These are phyloP conservation scores for Myotis findleyi DNA, from an alignment of 2,797 vertebrate species.

Conservation along the genomic window DNA sequence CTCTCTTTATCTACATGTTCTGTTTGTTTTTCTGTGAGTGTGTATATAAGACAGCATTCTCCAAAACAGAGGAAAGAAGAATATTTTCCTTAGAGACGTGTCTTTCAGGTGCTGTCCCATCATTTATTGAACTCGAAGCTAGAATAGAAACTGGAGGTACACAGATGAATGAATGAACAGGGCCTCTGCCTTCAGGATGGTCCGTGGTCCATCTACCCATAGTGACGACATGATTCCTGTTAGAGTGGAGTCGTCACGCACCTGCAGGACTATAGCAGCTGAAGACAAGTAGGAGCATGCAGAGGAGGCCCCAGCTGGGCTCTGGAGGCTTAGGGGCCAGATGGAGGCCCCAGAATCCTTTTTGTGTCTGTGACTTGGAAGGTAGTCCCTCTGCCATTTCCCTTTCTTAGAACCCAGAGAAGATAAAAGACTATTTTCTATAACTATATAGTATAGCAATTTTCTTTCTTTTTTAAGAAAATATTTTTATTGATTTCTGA, in stretches of 20 bases:
- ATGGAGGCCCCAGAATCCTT: not conserved
- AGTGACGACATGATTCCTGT: not conserved
- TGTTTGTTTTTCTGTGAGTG: not conserved
- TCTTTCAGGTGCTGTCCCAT: not conserved
- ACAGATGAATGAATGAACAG: not conserved
- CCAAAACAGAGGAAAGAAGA: not conserved
- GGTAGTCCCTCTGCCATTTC: not conserved
- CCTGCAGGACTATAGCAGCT: not conserved
- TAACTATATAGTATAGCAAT: not conserved
- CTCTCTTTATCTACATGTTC: not conserved
- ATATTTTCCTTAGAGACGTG: conserved; percentile 2
- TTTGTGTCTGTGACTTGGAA: not conserved
- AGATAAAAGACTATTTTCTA: not conserved
- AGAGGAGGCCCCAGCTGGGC: not conserved
- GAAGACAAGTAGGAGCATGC: not conserved
- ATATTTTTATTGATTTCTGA: too few species aligned
- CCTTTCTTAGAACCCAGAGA: not conserved
- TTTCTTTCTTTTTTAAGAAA: not conserved
- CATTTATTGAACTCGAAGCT: not conserved
- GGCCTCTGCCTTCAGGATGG: not conserved
- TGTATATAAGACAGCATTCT: not conserved
- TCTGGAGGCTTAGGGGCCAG: not conserved
- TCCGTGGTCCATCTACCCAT: too few species aligned
- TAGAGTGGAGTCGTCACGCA: not conserved
- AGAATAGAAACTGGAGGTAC: not conserved